phyloP scores from a whole-genome alignment of 2,888 invertebrate species.

The Ectemnius lituratus region DNA sequence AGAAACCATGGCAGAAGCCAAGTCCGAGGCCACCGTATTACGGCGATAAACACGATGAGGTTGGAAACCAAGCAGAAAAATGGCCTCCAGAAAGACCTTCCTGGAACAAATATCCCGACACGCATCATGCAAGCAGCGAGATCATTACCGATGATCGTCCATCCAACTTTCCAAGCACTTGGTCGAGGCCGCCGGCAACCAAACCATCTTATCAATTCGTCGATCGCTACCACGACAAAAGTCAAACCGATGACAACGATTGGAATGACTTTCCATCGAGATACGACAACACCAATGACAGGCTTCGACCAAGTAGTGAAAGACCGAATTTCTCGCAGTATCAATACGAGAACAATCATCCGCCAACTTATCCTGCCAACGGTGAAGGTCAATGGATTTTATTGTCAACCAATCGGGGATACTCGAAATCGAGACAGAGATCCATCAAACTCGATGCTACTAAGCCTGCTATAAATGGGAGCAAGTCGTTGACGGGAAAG shows the following conservation, averaged over 20 bases:
- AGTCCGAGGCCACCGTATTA: conserved; percentile 60
- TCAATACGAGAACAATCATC: conserved; percentile 75
- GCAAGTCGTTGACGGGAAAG: conserved; percentile 12
- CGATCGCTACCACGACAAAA: conserved; percentile 58
- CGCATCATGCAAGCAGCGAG: conserved; percentile 72
- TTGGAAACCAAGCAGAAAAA: conserved; percentile 70
- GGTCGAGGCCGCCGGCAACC: conserved; percentile 64
- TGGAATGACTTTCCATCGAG: conserved; percentile 64
- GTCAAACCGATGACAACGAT: conserved; percentile 62
- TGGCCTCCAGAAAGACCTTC: conserved; percentile 77
- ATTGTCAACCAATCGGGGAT: conserved; percentile 88
- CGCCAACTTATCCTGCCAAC: conserved; percentile 81
- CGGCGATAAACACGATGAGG: conserved; percentile 66
- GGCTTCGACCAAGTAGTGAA: conserved; percentile 57
- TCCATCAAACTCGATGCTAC: conserved; percentile 74
- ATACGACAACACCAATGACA: conserved; percentile 58
- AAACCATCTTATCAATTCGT: conserved; percentile 60
- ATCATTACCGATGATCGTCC: conserved; percentile 81
- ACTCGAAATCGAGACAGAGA: conserved; percentile 77
- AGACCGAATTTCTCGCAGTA: conserved; percentile 79
- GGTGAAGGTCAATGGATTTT: conserved; percentile 89
- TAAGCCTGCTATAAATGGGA: conserved; percentile 42
- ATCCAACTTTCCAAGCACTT: conserved; percentile 79
- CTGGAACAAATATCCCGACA: conserved; percentile 74
- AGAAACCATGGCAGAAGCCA: conserved; percentile 65